Percentiles rank a stretch among this genome's conserved stretches.
Conservation (phyloP, 2,113 vertebrate genomes). For the Chrysochloris asiatica region DNA sequence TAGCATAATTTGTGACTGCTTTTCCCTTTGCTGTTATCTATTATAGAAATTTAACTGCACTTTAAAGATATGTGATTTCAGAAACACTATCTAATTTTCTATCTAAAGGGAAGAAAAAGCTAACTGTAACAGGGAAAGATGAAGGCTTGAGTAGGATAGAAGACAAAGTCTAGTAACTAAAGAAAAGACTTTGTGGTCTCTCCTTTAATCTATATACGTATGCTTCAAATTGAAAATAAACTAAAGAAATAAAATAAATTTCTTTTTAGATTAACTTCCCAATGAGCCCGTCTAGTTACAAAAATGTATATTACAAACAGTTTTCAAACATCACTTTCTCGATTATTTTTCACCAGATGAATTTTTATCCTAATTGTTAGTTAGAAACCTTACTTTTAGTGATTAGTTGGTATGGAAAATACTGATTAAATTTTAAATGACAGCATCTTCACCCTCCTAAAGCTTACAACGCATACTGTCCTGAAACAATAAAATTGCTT, state of each 20-base stretch:
- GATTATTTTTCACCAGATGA: slow-evolving; percentile 1
- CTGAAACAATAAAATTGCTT: not conserved
- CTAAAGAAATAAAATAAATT: slow-evolving; percentile 8
- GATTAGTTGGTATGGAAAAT: not conserved
- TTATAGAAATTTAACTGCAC: slow-evolving; percentile 58
- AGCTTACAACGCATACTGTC: not conserved
- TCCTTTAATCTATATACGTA: not conserved
- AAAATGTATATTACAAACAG: not conserved
- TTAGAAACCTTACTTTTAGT: slow-evolving; percentile 15
- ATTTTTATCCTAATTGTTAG: slow-evolving; percentile 32
- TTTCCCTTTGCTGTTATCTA: slow-evolving; percentile 46
- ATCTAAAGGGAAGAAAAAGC: not conserved
- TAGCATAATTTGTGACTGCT: slow-evolving; percentile 51
- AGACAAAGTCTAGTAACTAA: not conserved
- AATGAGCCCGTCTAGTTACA: not conserved
- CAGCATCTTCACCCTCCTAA: not conserved
- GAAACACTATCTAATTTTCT: slow-evolving; percentile 53
- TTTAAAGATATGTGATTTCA: slow-evolving; percentile 62
- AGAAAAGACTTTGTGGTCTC: not conserved
- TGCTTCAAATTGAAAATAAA: slow-evolving; percentile 17
- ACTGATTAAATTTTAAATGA: not conserved
- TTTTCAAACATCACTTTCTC: not conserved
- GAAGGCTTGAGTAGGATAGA: not conserved
- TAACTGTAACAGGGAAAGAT: not conserved
- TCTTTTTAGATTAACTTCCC: not conserved